These are phyloP conservation scores for Acropternis orthonyx DNA, from an alignment of 2,797 vertebrate genomes.

Conservation along the genomic window DNA sequence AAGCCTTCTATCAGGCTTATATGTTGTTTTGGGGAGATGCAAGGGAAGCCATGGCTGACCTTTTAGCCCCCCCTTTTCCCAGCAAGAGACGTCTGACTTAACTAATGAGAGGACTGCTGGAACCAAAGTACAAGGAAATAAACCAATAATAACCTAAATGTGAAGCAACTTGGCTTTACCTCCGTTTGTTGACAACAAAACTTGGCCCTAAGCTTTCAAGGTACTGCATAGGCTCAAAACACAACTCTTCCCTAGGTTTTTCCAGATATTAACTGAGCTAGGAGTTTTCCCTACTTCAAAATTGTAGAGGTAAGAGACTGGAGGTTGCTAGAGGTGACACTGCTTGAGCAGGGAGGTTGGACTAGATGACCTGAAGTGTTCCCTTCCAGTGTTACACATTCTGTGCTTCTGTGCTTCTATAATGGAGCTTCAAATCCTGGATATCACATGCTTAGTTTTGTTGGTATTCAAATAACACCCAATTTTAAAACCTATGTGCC, in stretches of 20 bases:
- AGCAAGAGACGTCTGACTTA: not conserved
- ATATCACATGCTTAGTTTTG: not conserved
- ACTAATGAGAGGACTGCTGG: not conserved
- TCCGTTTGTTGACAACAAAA: not conserved
- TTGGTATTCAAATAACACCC: not conserved
- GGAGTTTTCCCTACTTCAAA: not conserved
- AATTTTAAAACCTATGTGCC: not conserved
- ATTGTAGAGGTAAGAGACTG: not conserved
- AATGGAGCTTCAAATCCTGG: not conserved
- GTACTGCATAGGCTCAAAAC: not conserved
- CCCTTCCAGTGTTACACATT: accelerated
- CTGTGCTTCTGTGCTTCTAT: not conserved
- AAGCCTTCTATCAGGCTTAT: not conserved
- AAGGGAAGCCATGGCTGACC: not conserved
- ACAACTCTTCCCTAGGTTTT: not conserved
- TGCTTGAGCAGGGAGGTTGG: not conserved
- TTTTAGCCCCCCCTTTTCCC: not conserved
- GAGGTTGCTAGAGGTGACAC: not conserved
- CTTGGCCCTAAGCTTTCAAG: not conserved
- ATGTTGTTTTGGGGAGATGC: not conserved
- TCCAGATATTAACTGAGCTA: not conserved
- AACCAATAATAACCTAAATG: not conserved
- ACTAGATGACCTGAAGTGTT: not conserved
- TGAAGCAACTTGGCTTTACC: not conserved
- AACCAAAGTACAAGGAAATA: not conserved